Base-by-base conservation (phyloP, 2,888 invertebrate genomes). In the Pedicia rivosa region DNA sequence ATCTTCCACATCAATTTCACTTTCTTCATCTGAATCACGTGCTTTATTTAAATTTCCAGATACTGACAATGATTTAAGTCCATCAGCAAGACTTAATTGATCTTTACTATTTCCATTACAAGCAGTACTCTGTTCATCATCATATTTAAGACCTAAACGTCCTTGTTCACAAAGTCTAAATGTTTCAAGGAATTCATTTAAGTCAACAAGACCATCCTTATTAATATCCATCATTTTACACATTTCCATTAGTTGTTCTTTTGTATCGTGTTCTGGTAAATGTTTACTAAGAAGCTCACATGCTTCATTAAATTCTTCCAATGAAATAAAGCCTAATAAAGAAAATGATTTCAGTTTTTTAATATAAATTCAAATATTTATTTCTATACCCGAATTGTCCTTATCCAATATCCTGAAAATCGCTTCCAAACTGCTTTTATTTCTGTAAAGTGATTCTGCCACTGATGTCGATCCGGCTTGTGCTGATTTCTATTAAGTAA, bases 131-230 rank as follows among this genome's bases (percentile, higher is more conserved):
- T n/a, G n/a, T n/a, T n/a, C n/a, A n/a, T n/a, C n/a, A n/a, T n/a
- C n/a, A n/a, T n/a, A n/a, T n/a, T n/a, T n/a, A n/a, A n/a, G n/a
- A n/a, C n/a, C n/a, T 26, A 35, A 17, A 26, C 35, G 35, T 15
- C 25, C 53, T 36, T 58, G 50, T 42, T 62, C 57, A 41, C 61
- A 57, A 45, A 92, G 70, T 36, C 92, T 70, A 64, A 92, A 92
- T 37, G 91, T 87, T 62, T 92, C 92, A 10, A 92, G 64, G 54
- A 94, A 90, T 64, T 94, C 92, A 57, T 92, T 94, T 40, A 94
- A 68, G 57, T 92, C 91, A 14, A 92, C 91, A 40, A 79, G 64
- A 0, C 91, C 91, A 51, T 90, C 91, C 50, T 90, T 87, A 61
- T 94, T 91, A 50, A 91, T 78, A 55, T 94, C 92, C 74, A 94